These are phyloP conservation scores for Falco biarmicus DNA, from an alignment of 2,797 vertebrate genomes.

Conservation along the genomic window DNA sequence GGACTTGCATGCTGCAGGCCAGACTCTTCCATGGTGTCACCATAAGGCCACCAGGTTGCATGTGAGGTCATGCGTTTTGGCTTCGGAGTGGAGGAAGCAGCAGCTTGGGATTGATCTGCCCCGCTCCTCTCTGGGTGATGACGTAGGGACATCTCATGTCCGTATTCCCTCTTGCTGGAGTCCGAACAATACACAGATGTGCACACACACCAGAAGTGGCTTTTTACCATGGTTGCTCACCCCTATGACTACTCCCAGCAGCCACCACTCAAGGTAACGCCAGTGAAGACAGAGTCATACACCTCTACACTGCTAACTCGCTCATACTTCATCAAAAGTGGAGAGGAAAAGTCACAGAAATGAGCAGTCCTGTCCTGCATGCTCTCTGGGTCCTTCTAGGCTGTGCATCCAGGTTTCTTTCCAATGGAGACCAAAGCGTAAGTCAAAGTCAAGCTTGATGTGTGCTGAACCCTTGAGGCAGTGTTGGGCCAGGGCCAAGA, in stretches of 20 bases:
- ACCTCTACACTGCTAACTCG: no score
- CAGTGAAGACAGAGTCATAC: neutral
- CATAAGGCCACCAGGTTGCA: neutral
- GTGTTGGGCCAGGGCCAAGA: neutral
- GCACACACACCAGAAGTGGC: neutral
- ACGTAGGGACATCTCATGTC: neutral
- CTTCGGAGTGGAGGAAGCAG: neutral
- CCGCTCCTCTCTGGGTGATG: neutral
- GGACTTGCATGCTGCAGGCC: fast-evolving
- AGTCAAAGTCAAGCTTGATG: neutral
- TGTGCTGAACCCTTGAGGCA: neutral
- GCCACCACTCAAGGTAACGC: neutral
- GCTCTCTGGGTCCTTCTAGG: neutral
- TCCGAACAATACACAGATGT: fast-evolving
- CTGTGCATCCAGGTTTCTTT: neutral
- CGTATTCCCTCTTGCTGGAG: neutral
- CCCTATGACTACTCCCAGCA: neutral
- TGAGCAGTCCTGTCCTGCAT: fast-evolving
- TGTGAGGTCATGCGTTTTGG: neutral
- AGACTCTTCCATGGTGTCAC: neutral
- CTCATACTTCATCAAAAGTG: neutral
- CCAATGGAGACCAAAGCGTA: fast-evolving
- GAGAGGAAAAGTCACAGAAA: neutral
- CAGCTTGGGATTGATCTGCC: neutral
- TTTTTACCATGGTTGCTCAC: fast-evolving